Percentiles rank a stretch among this genome's conserved stretches.
Conservation (phyloP, 2,888 invertebrate genomes). For the Pinctada fucata region DNA sequence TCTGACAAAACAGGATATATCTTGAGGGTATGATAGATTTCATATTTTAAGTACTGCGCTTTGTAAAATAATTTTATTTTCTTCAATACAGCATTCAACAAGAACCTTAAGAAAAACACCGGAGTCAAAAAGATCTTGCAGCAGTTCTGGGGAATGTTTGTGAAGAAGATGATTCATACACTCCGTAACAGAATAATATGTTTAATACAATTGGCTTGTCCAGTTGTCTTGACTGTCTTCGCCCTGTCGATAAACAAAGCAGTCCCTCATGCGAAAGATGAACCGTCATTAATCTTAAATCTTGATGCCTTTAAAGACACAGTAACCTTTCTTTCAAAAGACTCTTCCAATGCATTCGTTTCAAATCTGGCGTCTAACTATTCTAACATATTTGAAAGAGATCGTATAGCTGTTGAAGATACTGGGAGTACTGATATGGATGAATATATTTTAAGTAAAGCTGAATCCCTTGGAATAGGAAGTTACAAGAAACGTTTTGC, state of each 20-base stretch:
- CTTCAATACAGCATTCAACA: slow-evolving; percentile 48
- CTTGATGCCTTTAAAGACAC: slow-evolving; percentile 74
- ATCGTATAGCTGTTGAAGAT: neutral
- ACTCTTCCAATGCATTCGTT: neutral
- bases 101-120: slow-evolving; percentile 52
- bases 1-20: too few relatives aligned
- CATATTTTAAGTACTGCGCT: too few relatives aligned
- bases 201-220: slow-evolving; percentile 80
- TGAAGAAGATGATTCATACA: slow-evolving; percentile 82
- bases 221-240: slow-evolving; percentile 82
- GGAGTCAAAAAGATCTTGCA: slow-evolving; percentile 78
- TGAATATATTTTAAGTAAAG: slow-evolving; percentile 48
- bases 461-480: slow-evolving; percentile 65
- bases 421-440: neutral
- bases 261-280: slow-evolving; percentile 74
- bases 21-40: too few relatives aligned
- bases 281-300: slow-evolving; percentile 80
- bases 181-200: slow-evolving; percentile 82
- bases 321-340: neutral
- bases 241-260: slow-evolving; percentile 81
- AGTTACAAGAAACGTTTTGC: slow-evolving; percentile 74
- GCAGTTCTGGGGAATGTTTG: slow-evolving; percentile 82
- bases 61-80: neutral
- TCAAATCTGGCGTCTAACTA: neutral
- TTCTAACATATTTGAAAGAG: neutral